Evolutionary conservation across 2,797 vertebrate genomes (phyloP).

Genomic region (Myotis findleyi): DNA sequence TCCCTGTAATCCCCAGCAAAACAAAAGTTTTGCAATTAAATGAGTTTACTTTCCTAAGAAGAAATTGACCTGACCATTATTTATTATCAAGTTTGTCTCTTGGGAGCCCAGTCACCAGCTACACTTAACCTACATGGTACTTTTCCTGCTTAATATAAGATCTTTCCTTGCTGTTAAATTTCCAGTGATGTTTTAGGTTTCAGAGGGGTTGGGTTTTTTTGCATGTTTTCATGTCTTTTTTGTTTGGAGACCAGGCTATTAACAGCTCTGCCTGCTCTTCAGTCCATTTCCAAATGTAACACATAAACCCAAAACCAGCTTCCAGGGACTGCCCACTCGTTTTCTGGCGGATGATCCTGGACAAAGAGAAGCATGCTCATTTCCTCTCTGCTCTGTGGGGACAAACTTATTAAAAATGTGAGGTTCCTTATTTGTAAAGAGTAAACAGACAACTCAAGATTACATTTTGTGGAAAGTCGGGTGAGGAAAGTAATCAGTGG

Average conservation of each 20-base stretch:
- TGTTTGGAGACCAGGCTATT: background rate
- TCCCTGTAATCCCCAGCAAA: background rate
- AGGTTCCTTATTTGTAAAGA: background rate
- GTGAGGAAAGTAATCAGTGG: background rate
- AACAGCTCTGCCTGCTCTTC: background rate
- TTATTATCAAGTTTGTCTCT: background rate
- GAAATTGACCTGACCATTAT: background rate
- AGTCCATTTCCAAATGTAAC: background rate
- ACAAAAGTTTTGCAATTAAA: background rate
- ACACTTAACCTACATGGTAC: background rate
- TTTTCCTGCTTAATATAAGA: background rate
- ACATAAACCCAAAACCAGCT: background rate
- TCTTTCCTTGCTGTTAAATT: background rate
- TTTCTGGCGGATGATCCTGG: background rate
- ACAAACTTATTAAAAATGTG: background rate
- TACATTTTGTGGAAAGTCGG: background rate
- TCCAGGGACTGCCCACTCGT: background rate
- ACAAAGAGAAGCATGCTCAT: background rate
- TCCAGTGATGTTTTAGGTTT: background rate
- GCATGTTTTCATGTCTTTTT: background rate
- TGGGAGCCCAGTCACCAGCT: background rate
- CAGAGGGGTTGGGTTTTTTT: background rate
- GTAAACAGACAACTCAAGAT: background rate
- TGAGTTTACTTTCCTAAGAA: background rate
- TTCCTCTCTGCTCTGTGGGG: background rate